Percentiles rank a stretch among this genome's conserved stretches.
Conservation (phyloP, 2,888 invertebrate genomes). For the Andrena bicolor region DNA sequence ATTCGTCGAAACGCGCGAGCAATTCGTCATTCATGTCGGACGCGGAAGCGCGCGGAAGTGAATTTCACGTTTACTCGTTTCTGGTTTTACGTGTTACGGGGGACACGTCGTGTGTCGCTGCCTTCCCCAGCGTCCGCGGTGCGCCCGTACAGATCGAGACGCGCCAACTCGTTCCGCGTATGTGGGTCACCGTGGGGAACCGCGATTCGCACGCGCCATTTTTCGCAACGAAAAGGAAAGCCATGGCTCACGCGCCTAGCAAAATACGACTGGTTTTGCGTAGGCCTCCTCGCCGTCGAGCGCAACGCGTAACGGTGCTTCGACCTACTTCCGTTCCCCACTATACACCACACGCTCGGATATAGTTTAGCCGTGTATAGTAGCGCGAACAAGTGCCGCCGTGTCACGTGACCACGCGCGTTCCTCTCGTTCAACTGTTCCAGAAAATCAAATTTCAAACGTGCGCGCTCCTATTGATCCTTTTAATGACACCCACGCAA, state of each 20-base stretch:
- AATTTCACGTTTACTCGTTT: constrained; percentile 69
- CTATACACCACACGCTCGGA: constrained; percentile 60
- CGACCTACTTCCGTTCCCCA: constrained; percentile 82
- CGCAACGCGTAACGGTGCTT: constrained; percentile 82
- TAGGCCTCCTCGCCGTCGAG: constrained; percentile 76
- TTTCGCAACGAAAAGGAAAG: constrained; percentile 85
- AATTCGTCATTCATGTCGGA: constrained; percentile 33
- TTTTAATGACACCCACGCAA: constrained; percentile 1
- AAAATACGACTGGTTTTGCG: constrained; percentile 76
- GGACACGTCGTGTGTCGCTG: constrained; percentile 45
- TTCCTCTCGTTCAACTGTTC: constrained; percentile 30
- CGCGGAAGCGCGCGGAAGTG: constrained; percentile 70
- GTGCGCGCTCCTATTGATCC: background rate
- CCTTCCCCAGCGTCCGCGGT: constrained; percentile 15
- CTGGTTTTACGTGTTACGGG: constrained; percentile 54
- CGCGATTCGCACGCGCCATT: constrained; percentile 84
- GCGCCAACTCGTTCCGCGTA: constrained; percentile 63
- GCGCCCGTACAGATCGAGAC: constrained; percentile 4
- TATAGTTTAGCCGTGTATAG: constrained; percentile 72
- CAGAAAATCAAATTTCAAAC: constrained; percentile 36
- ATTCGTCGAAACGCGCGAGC: background rate
- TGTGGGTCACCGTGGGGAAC: constrained; percentile 81
- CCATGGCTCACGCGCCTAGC: constrained; percentile 78
- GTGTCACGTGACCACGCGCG: constrained; percentile 43
- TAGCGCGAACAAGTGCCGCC: constrained; percentile 69